These are phyloP conservation scores for Drosophila kepulauana DNA, from an alignment of 1,140 invertebrate genomes.

Conservation along the genomic window DNA sequence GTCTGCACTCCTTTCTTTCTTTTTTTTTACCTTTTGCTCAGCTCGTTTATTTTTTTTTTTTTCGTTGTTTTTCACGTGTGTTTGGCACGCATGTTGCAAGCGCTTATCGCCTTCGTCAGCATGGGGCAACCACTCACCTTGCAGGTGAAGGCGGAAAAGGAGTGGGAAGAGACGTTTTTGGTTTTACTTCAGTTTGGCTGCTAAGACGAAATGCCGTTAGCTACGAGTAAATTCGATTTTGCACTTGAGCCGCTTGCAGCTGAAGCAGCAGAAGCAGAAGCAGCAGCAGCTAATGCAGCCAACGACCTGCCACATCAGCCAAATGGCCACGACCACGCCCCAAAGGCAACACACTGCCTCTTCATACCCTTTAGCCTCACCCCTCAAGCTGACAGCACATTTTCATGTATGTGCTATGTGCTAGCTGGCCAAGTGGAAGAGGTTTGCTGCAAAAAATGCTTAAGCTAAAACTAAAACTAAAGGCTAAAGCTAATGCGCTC, in stretches of 20 bases:
- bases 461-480: slow-evolving; percentile 52
- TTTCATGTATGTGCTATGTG: slow-evolving; percentile 26
- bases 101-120: slow-evolving; percentile 72
- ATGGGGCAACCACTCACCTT: slow-evolving; percentile 7
- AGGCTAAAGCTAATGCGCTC: slow-evolving; percentile 60
- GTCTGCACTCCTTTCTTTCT: not conserved
- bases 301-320: slow-evolving; percentile 60
- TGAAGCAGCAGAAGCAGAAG: not conserved
- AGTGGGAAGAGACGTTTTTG: not conserved
- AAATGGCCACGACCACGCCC: slow-evolving; percentile 31
- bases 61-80: slow-evolving; percentile 47
- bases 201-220: slow-evolving; percentile 76
- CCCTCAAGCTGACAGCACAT: not conserved
- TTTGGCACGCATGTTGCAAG: slow-evolving; percentile 77
- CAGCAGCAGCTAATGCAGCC: slow-evolving; percentile 64
- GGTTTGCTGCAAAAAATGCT: slow-evolving; percentile 49
- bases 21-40: slow-evolving; percentile 20
- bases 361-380: no score
- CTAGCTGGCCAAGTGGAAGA: slow-evolving; percentile 57
- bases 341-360: slow-evolving; percentile 1
- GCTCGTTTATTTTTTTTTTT: slow-evolving; percentile 16
- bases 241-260: slow-evolving; percentile 76
- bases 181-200: slow-evolving; percentile 61
- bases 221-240: slow-evolving; percentile 75
- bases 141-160: not conserved